These are phyloP conservation scores for Eupeodes latifasciatus DNA, from an alignment of 2,888 invertebrate species.

Conservation along the genomic window DNA sequence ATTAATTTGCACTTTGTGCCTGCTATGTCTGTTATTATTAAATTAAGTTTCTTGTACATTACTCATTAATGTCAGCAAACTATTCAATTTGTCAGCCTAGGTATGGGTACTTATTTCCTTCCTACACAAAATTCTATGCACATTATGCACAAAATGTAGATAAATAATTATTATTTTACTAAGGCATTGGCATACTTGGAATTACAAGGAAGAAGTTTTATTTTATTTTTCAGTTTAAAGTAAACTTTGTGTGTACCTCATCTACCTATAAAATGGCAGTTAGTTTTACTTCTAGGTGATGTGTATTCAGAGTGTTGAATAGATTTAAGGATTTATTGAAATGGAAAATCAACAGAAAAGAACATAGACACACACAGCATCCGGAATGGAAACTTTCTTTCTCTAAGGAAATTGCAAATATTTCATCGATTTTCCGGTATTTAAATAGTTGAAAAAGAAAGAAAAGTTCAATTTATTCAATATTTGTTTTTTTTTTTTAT, in stretches of 20 bases:
- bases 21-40: constrained; percentile 17
- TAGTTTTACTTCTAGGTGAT: constrained; percentile 19
- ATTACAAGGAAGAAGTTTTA: constrained; percentile 14
- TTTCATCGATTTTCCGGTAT: constrained; percentile 36
- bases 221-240: background rate
- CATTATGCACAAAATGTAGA: background rate
- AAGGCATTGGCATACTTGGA: background rate
- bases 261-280: background rate
- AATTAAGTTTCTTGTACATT: constrained; percentile 31
- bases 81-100: constrained; percentile 25
- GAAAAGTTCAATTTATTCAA: constrained; percentile 19
- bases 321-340: constrained; percentile 58
- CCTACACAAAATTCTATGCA: constrained; percentile 1
- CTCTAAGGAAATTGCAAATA: constrained; percentile 38
- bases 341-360: constrained; percentile 65
- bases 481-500: background rate
- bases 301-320: constrained; percentile 51
- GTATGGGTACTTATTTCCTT: background rate
- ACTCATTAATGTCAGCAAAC: constrained; percentile 36
- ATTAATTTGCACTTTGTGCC: constrained; percentile 35
- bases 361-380: constrained; percentile 7
- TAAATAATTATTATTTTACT: constrained; percentile 17
- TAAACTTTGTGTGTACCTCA: background rate
- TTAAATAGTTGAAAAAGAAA: constrained; percentile 1
- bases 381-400: constrained; percentile 32